Evolutionary conservation across 2,113 vertebrate genomes (phyloP), one percentile per base, ranked within the genome.

Genomic region (Ailuropoda melanoleuca): DNA sequence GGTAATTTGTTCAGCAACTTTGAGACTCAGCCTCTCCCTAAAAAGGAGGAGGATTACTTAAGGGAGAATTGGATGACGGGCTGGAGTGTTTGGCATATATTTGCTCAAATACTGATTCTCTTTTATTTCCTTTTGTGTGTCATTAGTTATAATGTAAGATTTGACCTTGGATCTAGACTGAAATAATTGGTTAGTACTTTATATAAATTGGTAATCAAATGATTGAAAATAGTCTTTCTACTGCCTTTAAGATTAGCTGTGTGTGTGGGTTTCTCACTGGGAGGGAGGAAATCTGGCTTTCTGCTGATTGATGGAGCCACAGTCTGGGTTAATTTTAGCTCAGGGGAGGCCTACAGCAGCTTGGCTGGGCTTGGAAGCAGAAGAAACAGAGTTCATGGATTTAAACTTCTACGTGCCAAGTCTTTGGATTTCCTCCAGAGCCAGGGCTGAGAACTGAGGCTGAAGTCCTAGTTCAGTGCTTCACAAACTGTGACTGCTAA

Each of bases 291-390:
- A 53, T 92, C 60, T 91, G 88, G 68, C 86, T 96, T 64, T 75
- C 37, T 93, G 72, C 48, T 90, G 8, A n/a, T 80, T 94, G 81
- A 46, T 74, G 46, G 62, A 95, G 43, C 56, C 23, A 24, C 26
- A 26, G 74, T 82, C 46, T 72, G 29, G 50, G 39, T 92, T 97
- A 95, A 80, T 97, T 97, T 96, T 97, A 97, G 72, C 91, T 97
- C 14, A 75, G 0, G 58, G 70, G 60, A 95, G 85, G 83, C 70
- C 72, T 94, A 2, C 15, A 37, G 50, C 53, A 75, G 43, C 56
- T 86, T 84, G 85, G 48, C 64, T 62, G n/a, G 84, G 58, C n/a
- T 93, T 93, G n/a, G 66, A 91, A 94, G 62, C 74, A 86, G 15
- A 56, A 64, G 77, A 93, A 96, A 84, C 43, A 72, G 50, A 93